phyloP scores from a whole-genome alignment of 1,140 invertebrate genomes.

The Papilio aristodemus region DNA sequence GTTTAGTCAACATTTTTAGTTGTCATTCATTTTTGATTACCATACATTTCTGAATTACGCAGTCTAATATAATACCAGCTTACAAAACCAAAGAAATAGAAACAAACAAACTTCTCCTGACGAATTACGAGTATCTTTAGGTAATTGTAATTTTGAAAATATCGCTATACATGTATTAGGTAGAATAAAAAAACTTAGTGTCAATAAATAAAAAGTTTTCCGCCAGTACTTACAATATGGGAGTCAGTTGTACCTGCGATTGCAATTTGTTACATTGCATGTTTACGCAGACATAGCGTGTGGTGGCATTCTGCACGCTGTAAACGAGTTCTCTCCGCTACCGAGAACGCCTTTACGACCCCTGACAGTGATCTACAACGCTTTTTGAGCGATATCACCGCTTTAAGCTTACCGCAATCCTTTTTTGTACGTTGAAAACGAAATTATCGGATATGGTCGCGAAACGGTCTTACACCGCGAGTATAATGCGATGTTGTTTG shows the following conservation, averaged over 20 bases:
- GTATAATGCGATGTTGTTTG: neutral
- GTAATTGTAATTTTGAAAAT: too few species aligned
- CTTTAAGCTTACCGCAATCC: slow-evolving; percentile 19
- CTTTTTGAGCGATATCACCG: slow-evolving; percentile 48
- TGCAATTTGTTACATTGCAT: slow-evolving; percentile 14
- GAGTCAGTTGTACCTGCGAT: neutral
- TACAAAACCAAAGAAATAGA: too few species aligned
- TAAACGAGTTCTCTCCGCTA: slow-evolving; percentile 60
- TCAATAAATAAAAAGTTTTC: neutral
- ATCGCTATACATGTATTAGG: too few species aligned
- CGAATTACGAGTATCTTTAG: too few species aligned
- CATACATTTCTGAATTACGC: too few species aligned
- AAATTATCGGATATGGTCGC: slow-evolving; percentile 29
- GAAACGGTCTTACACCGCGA: neutral
- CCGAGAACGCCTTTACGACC: slow-evolving; percentile 57
- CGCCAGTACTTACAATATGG: neutral
- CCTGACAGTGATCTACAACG: slow-evolving; percentile 63
- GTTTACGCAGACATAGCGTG: slow-evolving; percentile 18
- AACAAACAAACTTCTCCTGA: too few species aligned
- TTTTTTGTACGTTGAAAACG: slow-evolving; percentile 26
- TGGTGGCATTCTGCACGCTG: slow-evolving; percentile 41
- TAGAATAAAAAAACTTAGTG: neutral
- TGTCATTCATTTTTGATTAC: too few species aligned
- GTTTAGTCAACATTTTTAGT: too few species aligned
- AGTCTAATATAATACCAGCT: too few species aligned